phyloP scores from a whole-genome alignment of 2,888 invertebrate species.

The Ophion ventricosus region DNA sequence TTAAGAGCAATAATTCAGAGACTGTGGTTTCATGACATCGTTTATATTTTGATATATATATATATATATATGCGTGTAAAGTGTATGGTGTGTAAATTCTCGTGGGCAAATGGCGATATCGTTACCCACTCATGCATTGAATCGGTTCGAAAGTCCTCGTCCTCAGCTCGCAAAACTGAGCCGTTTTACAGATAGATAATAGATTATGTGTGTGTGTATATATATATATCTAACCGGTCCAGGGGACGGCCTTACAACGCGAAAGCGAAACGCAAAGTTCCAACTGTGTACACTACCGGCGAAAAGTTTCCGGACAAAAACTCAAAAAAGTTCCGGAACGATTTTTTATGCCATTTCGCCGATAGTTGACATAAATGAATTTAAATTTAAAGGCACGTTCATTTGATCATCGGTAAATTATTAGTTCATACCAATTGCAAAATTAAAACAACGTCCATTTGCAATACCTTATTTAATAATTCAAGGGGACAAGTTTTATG shows the following conservation, averaged over 20 bases:
- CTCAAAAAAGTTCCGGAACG: constrained; percentile 31
- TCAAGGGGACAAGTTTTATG: no score
- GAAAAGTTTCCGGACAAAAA: no score
- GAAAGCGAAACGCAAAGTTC: constrained; percentile 35
- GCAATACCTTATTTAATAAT: no score
- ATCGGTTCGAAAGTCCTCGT: constrained; percentile 64
- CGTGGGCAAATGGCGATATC: constrained; percentile 51
- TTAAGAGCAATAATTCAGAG: constrained; percentile 9
- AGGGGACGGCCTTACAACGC: constrained; percentile 10
- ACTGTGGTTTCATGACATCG: not conserved
- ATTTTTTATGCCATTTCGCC: no score
- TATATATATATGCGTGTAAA: not conserved
- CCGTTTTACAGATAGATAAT: not conserved
- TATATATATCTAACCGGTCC: constrained; percentile 11
- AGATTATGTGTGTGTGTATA: not conserved
- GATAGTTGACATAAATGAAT: no score
- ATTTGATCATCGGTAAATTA: no score
- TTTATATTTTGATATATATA: constrained; percentile 1
- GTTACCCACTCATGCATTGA: constrained; percentile 62
- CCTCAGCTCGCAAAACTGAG: constrained; percentile 13
- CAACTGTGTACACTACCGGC: not conserved
- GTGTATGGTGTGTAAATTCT: constrained; percentile 18
- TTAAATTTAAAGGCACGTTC: no score
- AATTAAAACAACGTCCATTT: no score
- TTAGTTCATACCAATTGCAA: no score